Percentiles rank a stretch among this genome's conserved stretches.
phyloP scores from a whole-genome alignment of 2,888 invertebrate species.

The Mesorhabditis belari region DNA sequence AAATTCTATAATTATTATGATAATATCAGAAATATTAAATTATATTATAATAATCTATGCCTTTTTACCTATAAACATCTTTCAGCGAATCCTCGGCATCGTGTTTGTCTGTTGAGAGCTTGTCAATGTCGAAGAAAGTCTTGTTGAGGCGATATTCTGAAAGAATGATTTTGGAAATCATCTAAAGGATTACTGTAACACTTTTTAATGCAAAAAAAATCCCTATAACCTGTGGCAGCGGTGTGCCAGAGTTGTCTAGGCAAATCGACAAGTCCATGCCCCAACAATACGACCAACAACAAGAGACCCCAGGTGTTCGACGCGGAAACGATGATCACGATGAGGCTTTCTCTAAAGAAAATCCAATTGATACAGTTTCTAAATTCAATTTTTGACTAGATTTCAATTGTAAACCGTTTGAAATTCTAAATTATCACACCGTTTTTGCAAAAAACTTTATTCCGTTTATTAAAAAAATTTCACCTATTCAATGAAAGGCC shows the following conservation, averaged over 20 bases:
- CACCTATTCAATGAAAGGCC: constrained; percentile 80
- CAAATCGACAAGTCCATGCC: constrained; percentile 90
- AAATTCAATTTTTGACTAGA: too few species aligned
- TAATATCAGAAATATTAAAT: too few species aligned
- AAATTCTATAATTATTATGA: too few species aligned
- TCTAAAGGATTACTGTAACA: too few species aligned
- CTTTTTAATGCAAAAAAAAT: too few species aligned
- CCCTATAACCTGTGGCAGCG: constrained; percentile 9
- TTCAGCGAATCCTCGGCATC: constrained; percentile 95
- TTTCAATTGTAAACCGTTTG: neutral
- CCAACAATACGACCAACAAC: constrained; percentile 80
- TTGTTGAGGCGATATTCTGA: constrained; percentile 45
- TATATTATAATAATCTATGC: neutral
- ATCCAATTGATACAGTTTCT: too few species aligned
- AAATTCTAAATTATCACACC: neutral
- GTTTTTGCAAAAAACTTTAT: neutral
- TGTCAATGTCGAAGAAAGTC: constrained; percentile 52
- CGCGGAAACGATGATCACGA: constrained; percentile 92
- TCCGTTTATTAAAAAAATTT: neutral
- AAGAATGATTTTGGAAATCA: constrained; percentile 2
- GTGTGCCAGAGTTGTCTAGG: constrained; percentile 76
- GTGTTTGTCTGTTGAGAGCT: constrained; percentile 71
- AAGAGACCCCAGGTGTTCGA: constrained; percentile 99
- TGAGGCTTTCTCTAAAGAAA: constrained; percentile 67
- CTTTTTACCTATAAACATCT: constrained; percentile 73